Evolutionary conservation across 2,888 invertebrate species (phyloP).

Genomic region (Timema cristinae): DNA sequence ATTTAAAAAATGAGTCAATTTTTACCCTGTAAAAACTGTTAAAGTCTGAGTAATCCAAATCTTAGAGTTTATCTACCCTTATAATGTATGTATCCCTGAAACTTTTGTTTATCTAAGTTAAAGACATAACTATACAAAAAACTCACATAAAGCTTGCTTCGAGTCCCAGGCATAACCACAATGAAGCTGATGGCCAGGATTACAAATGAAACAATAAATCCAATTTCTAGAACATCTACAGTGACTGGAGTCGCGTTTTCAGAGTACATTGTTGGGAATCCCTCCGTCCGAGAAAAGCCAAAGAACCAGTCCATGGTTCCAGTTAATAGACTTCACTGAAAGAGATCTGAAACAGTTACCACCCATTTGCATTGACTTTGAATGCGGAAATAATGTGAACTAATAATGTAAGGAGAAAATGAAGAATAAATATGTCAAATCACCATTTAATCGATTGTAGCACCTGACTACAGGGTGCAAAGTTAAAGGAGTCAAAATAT

Average conservation of each 20-base stretch:
- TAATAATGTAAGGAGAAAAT: too few relatives aligned
- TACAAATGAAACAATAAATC: constrained; percentile 44
- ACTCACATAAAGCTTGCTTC: constrained; percentile 34
- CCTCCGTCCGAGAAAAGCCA: constrained; percentile 35
- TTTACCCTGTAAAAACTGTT: too few relatives aligned
- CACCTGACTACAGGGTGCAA: background rate
- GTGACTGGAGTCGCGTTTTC: constrained; percentile 44
- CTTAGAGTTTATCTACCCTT: too few relatives aligned
- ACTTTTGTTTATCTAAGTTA: background rate
- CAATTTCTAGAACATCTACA: constrained; percentile 47
- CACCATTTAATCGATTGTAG: too few relatives aligned
- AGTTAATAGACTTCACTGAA: too few relatives aligned
- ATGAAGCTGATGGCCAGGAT: constrained; percentile 44
- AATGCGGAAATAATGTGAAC: too few relatives aligned
- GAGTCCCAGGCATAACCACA: constrained; percentile 42
- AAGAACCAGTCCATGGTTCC: constrained; percentile 18
- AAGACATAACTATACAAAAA: background rate
- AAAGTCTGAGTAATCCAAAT: too few relatives aligned
- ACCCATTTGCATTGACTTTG: too few relatives aligned
- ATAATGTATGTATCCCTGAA: background rate
- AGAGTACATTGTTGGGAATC: constrained; percentile 45
- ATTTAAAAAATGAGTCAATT: too few relatives aligned
- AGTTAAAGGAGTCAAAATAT: background rate
- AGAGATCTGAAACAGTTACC: too few relatives aligned
- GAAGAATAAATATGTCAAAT: too few relatives aligned